These are phyloP conservation scores for Nemapogon koenigi DNA, from an alignment of 2,888 invertebrate genomes.

Conservation along the genomic window DNA sequence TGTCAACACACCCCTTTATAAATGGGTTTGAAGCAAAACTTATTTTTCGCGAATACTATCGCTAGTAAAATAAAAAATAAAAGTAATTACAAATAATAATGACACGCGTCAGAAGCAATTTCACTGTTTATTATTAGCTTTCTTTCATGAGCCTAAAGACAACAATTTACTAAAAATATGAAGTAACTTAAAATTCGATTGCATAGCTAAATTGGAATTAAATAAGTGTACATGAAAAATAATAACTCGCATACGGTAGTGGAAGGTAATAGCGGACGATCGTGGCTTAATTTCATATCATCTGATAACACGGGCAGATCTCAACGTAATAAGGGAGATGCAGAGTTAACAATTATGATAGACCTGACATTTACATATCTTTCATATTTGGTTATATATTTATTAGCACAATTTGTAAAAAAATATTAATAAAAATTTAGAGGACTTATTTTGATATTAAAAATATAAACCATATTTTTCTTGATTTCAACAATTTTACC, in stretches of 20 bases:
- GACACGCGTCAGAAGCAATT: no score
- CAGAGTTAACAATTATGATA: slow-evolving; percentile 5
- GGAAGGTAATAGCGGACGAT: slow-evolving; percentile 25
- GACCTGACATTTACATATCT: background rate
- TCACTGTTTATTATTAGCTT: no score
- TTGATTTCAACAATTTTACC: no score
- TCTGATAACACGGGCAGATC: slow-evolving; percentile 42
- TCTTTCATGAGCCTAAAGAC: no score
- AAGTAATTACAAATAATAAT: no score
- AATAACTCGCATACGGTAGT: slow-evolving; percentile 1
- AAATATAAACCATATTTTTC: no score
- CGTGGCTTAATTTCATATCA: slow-evolving; percentile 39
- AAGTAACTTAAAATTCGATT: slow-evolving; percentile 5
- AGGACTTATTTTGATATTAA: no score
- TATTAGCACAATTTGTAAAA: background rate
- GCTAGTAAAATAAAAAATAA: no score
- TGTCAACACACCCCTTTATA: no score
- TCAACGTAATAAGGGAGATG: slow-evolving; percentile 28
- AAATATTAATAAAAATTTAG: background rate
- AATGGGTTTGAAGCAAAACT: no score
- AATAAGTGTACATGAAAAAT: background rate
- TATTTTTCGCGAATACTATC: no score
- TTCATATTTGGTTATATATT: background rate
- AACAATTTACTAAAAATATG: no score
- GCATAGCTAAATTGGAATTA: slow-evolving; percentile 6